These are phyloP conservation scores for Noturus placidus DNA, from an alignment of 2,113 vertebrate species.

Conservation along the genomic window DNA sequence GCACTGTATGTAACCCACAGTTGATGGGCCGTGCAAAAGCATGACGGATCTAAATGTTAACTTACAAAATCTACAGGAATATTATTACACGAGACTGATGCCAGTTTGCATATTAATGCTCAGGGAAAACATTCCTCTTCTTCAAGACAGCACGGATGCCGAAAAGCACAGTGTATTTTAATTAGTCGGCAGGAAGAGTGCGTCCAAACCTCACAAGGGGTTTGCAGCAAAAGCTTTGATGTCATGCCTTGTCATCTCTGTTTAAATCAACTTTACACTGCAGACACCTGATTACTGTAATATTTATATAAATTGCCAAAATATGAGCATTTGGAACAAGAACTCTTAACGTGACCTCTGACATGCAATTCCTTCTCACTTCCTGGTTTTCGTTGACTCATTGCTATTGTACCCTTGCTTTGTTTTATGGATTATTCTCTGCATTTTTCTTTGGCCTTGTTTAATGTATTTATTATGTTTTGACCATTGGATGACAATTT, in stretches of 20 bases:
- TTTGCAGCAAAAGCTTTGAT: background rate
- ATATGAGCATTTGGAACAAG: background rate
- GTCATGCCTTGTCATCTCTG: constrained; percentile 14
- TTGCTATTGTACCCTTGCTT: background rate
- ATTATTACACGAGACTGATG: background rate
- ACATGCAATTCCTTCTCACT: background rate
- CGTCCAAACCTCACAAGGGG: constrained; percentile 11
- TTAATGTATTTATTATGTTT: background rate
- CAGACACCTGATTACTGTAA: background rate
- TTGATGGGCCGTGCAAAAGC: constrained; percentile 24
- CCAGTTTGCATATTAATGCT: constrained; percentile 21
- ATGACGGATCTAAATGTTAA: constrained; percentile 26
- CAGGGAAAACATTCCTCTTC: background rate
- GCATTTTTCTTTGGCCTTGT: background rate
- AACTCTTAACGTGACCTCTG: background rate
- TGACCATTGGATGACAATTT: background rate
- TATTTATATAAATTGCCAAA: constrained; percentile 8
- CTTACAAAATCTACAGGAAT: constrained; percentile 22
- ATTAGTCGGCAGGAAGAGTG: constrained; percentile 23
- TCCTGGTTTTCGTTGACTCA: background rate
- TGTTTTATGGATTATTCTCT: background rate
- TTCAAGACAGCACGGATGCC: constrained; percentile 15
- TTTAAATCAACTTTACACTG: constrained; percentile 14
- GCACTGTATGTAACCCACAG: constrained; percentile 30
- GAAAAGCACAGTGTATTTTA: constrained; percentile 37